A percentile compares a stretch with the other conserved stretches of the same genome.
These are phyloP conservation scores for Panagrolaimus sp. DNA, from an alignment of 1,140 invertebrate genomes.

Conservation along the genomic window DNA sequence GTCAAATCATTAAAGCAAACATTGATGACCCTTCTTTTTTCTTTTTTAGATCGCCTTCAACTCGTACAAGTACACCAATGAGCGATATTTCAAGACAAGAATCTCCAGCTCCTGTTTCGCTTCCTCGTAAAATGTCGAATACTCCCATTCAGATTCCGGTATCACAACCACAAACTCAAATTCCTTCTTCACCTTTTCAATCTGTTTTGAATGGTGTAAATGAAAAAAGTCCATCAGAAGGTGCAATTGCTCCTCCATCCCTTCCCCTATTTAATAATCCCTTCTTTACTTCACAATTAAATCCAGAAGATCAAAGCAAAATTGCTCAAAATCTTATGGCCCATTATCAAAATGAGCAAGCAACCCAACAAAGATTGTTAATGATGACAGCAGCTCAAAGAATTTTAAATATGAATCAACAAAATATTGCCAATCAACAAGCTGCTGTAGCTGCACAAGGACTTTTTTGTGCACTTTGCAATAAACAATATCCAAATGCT, in stretches of 20 bases:
- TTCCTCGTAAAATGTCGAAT: neutral
- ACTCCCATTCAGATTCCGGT: conserved; percentile 1
- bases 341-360: conserved; percentile 14
- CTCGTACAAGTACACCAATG: conserved; percentile 23
- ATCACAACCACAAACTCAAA: neutral
- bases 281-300: neutral
- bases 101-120: neutral
- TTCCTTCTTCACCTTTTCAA: conserved; percentile 2
- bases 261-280: conserved; percentile 7
- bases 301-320: neutral
- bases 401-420: conserved; percentile 13
- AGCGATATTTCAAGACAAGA: conserved; percentile 17
- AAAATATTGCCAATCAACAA: conserved; percentile 4
- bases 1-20: conserved; percentile 2
- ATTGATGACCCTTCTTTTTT: neutral
- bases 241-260: neutral
- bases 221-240: neutral
- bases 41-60: conserved; percentile 19
- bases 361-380: neutral
- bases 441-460: too few species aligned
- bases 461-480: conserved; percentile 18
- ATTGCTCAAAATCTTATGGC: conserved; percentile 3
- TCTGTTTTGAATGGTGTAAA: neutral
- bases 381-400: neutral
- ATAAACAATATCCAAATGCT: conserved; percentile 6